Evolutionary conservation across 1,140 invertebrate species (phyloP), one percentile per base, ranked within the genome.

Genomic region (Subanguina moxae): DNA sequence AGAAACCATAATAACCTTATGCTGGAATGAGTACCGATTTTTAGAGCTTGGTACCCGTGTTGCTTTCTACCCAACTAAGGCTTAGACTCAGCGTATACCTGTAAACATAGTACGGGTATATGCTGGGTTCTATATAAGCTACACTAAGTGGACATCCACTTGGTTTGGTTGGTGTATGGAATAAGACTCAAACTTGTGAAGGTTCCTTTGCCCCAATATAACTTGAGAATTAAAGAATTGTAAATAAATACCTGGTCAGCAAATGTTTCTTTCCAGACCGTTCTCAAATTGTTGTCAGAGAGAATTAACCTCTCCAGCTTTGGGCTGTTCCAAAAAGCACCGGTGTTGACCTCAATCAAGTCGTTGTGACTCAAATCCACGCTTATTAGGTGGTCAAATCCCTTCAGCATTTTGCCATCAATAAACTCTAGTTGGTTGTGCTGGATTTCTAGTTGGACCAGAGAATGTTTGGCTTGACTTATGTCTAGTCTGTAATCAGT

Each of bases 191-290:
- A n/a, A n/a, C n/a, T n/a, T n/a, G n/a, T n/a, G n/a, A n/a, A n/a
- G n/a, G n/a, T n/a, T n/a, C n/a, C 1, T 9, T 28, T 28, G 19
- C 46, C 15, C 28, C 28, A 11, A n/a, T n/a, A n/a, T n/a, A n/a
- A n/a, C n/a, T n/a, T n/a, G 21, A 32, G 7, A 21, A 23, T 23
- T 30, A 38, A 30, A 27, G 30, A 15, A 21, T 52, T 17, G 27
- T 27, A 30, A 30, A 45, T 27, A 17, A 25, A 15, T 21, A 74
- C 73, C 28, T 74, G 73, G 62, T 74, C 46, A 19, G 42, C 19
- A 62, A 74, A 74, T 32, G 73, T 74, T 59, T 74, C 67, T 21
- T 65, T 76, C 73, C 73, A 77, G 25, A 74, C 56, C 15, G 48
- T 71, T 19, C 62, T 28, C 48, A 74, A 42, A 57, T 73, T 64